Evolutionary conservation across 1,140 invertebrate species (phyloP).

Genomic region (Drosophila arizonae): DNA sequence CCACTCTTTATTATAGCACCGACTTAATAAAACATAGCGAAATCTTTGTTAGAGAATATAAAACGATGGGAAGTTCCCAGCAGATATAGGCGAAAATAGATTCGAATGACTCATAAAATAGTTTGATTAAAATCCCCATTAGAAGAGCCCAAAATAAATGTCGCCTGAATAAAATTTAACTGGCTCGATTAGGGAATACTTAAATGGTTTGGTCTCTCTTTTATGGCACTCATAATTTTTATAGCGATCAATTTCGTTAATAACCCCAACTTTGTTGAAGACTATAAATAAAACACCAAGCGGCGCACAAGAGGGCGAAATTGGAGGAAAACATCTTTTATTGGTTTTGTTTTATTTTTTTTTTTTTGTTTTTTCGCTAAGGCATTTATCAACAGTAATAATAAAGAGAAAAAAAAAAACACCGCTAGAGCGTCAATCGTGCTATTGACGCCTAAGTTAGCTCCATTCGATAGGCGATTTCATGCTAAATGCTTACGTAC

Average conservation of each 20-base stretch:
- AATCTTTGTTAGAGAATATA: too few species aligned
- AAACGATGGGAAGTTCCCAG: too few species aligned
- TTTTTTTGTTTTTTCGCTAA: neutral
- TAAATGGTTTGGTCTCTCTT: constrained; percentile 42
- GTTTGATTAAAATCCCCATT: constrained; percentile 68
- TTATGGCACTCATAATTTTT: constrained; percentile 56
- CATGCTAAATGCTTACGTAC: constrained; percentile 66
- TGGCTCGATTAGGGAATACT: constrained; percentile 59
- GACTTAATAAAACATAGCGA: too few species aligned
- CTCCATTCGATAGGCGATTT: constrained; percentile 31
- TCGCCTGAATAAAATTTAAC: constrained; percentile 41
- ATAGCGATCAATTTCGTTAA: constrained; percentile 75
- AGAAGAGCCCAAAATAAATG: constrained; percentile 37
- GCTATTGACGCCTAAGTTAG: constrained; percentile 48
- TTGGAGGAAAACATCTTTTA: constrained; percentile 28
- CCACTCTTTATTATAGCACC: too few species aligned
- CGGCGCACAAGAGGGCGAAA: constrained; percentile 12
- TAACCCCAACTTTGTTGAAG: constrained; percentile 70
- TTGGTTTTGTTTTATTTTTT: constrained; percentile 29
- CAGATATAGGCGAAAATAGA: too few species aligned
- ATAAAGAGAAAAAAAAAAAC: constrained; percentile 5
- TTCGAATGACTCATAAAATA: neutral
- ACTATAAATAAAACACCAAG: constrained; percentile 14
- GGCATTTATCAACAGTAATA: constrained; percentile 63
- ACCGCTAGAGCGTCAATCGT: constrained; percentile 42